Conservation (phyloP, 2,888 invertebrate genomes). For the Agrochola lota region DNA sequence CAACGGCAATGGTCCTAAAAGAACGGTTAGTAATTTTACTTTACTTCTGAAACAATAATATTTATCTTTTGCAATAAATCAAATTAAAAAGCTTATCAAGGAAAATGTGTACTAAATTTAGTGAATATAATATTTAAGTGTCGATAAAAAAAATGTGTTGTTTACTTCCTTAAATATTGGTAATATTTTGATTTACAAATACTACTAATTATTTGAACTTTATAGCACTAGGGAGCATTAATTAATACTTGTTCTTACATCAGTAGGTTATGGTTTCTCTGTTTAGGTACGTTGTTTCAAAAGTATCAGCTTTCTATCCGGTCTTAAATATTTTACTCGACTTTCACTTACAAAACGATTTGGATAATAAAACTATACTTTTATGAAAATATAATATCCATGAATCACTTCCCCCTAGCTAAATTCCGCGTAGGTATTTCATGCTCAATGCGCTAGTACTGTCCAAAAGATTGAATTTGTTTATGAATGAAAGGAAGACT, state of each 20-base stretch:
- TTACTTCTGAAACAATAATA: conserved; percentile 52
- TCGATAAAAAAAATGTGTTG: conserved; percentile 9
- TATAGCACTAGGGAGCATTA: not conserved
- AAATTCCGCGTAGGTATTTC: not conserved
- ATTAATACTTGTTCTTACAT: conserved; percentile 5
- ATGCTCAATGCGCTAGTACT: not conserved
- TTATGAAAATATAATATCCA: not conserved
- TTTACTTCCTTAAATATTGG: not conserved
- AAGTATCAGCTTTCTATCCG: conserved; percentile 64
- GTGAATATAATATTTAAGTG: not conserved
- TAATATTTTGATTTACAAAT: conserved; percentile 10
- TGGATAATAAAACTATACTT: not conserved
- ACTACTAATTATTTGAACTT: not conserved
- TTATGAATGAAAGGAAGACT: not conserved
- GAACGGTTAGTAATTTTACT: conserved; percentile 77
- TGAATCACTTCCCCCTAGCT: not conserved
- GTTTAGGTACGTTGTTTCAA: not conserved
- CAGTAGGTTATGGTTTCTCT: conserved; percentile 33
- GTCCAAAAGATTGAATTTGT: not conserved
- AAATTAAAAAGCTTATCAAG: conserved; percentile 2
- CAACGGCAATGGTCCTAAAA: conserved; percentile 73
- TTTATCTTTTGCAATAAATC: conserved; percentile 9
- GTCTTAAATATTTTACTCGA: conserved; percentile 32
- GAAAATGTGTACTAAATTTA: not conserved
- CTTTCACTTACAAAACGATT: conserved; percentile 4